Evolutionary conservation across 2,797 vertebrate genomes (phyloP).

Genomic region (Erpetoichthys calabaricus): DNA sequence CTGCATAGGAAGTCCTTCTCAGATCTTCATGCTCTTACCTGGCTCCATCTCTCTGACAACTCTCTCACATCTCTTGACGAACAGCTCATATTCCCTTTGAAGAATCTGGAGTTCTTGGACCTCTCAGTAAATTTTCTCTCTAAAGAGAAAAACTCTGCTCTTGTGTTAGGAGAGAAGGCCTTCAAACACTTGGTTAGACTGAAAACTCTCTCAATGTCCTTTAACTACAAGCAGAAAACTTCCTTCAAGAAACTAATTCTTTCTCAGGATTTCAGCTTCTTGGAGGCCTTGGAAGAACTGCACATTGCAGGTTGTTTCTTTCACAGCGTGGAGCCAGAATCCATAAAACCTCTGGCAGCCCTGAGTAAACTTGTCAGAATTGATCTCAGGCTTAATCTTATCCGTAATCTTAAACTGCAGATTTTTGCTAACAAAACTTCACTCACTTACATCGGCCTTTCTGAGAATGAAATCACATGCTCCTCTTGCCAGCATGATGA

Average conservation of each 20-base stretch:
- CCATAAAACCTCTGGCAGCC: conserved; percentile 4
- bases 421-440: conserved; percentile 15
- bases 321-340: conserved; percentile 11
- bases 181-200: conserved; percentile 16
- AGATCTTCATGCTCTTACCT: conserved; percentile 15
- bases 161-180: background rate
- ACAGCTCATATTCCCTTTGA: conserved; percentile 13
- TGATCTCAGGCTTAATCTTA: conserved; percentile 27
- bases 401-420: conserved; percentile 21
- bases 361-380: conserved; percentile 15
- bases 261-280: conserved; percentile 15
- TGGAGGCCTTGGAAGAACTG: conserved; percentile 19
- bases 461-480: conserved; percentile 22
- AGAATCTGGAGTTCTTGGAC: conserved; percentile 16
- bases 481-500: fast-evolving
- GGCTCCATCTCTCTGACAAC: conserved; percentile 25
- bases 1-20: conserved; percentile 16
- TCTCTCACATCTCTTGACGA: background rate
- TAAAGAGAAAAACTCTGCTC: background rate
- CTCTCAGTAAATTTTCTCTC: conserved; percentile 27
- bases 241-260: conserved; percentile 21
- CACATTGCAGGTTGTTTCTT: conserved; percentile 29
- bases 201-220: conserved; percentile 26
- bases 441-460: conserved; percentile 21
- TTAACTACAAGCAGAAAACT: conserved; percentile 26